Base-by-base conservation (phyloP, 35 echinoderm and acorn worm genomes). In the Heliocidaris erythrogramma region DNA sequence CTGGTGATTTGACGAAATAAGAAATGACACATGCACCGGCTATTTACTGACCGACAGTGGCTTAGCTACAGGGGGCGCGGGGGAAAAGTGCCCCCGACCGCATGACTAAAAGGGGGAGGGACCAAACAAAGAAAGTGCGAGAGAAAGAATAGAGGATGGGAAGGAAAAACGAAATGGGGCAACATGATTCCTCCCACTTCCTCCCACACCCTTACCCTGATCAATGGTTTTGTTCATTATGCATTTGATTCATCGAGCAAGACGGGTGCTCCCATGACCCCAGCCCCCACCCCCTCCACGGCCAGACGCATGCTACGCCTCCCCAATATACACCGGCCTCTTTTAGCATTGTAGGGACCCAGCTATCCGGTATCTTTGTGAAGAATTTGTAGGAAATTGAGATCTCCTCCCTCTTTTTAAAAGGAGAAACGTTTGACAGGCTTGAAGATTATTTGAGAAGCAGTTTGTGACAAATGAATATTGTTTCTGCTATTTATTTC, bases 1-100 rank as follows among this genome's bases (percentile, higher is more conserved):
- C 6, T n/a, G 65, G 65, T 78, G 65, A 78, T 78, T 78, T 78
- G 65, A 78, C 65, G 65, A 78, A n/a, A 78, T 78, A n/a, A 78
- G 65, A 78, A 78, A 21, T 78, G 65, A 78, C 65, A 78, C 27
- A 27, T 78, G 65, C 65, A 78, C 65, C 65, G 5, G 65, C 65
- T 78, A 78, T 78, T 78, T n/a, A 78, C 65, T 78, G 65, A 78
- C 65, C 65, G 65, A 78, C 65, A 78, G 65, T 7, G 65, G 65
- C 65, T 18, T 78, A 78, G 65, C 65, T 42, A 42, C 65, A 78
- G 4, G 27, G 65, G 65, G 65, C 65, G 5, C 4, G 21, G 21
- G 21, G 35, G 65, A 27, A 27, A 7, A 27, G 5, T 21, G 18
- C 65, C 65, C 18, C 52, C 52, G 1, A 56, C 5, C 18, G 21